Evolutionary conservation across 2,113 vertebrate species (phyloP).

Genomic region (Nerophis lumbriciformis): DNA sequence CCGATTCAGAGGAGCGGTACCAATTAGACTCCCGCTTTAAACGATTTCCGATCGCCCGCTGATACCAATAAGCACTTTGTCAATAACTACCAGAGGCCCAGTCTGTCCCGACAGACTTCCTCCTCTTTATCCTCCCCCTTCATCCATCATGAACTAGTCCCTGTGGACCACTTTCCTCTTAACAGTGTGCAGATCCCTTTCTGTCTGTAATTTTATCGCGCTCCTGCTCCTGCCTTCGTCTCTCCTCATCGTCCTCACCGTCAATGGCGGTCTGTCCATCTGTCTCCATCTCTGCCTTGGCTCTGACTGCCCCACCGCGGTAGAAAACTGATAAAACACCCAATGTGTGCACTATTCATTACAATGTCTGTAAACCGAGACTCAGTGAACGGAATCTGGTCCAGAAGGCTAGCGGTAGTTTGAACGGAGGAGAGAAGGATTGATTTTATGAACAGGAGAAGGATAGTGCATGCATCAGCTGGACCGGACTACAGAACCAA

Average conservation of each 20-base stretch:
- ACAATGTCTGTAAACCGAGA: no score
- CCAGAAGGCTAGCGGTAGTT: no score
- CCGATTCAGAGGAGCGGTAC: no score
- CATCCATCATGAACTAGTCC: conserved; percentile 15
- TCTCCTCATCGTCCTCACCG: neutral
- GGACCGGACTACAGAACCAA: neutral
- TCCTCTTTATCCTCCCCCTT: neutral
- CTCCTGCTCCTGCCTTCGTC: neutral
- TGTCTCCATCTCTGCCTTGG: conserved; percentile 6
- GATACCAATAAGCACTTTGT: conserved; percentile 42
- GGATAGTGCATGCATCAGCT: neutral
- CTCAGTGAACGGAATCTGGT: no score
- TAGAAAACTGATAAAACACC: neutral
- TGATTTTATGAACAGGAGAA: conserved; percentile 20
- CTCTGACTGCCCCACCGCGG: neutral
- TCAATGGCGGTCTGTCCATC: neutral
- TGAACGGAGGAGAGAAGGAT: neutral
- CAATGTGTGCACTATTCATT: neutral
- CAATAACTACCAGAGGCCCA: conserved; percentile 34
- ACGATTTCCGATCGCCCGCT: conserved; percentile 27
- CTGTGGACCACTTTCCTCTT: conserved; percentile 21
- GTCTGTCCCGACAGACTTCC: neutral
- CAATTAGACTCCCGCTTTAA: conserved; percentile 3
- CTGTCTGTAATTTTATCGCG: conserved; percentile 11
- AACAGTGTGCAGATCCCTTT: conserved; percentile 3